phyloP scores from a whole-genome alignment of 2,797 vertebrate species.

The Eremophila alpestris region DNA sequence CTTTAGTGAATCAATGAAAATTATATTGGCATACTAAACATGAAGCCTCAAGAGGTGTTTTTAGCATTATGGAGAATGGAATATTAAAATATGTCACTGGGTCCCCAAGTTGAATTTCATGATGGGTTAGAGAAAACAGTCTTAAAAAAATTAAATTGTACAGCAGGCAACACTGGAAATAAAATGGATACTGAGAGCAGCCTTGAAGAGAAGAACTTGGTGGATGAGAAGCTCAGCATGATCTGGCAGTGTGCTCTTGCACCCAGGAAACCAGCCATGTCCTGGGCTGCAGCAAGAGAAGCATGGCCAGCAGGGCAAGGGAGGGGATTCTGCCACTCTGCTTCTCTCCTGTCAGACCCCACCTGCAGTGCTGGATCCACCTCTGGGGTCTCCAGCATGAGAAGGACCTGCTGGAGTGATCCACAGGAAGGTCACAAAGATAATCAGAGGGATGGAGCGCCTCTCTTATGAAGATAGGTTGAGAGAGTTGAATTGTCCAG shows the following conservation, averaged over 20 bases:
- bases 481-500: background rate
- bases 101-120: background rate
- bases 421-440: background rate
- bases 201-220: background rate
- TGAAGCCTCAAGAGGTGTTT: background rate
- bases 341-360: fast-evolving
- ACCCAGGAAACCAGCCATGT: background rate
- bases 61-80: background rate
- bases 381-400: background rate
- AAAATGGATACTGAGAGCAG: background rate
- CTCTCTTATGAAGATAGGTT: background rate
- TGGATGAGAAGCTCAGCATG: background rate
- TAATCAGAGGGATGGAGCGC: background rate
- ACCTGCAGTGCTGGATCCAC: background rate
- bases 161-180: background rate
- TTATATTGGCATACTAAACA: background rate
- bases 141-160: background rate
- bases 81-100: background rate
- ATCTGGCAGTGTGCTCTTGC: fast-evolving
- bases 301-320: fast-evolving
- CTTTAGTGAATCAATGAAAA: background rate
- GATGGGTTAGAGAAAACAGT: background rate
- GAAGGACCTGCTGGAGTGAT: background rate
- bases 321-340: background rate
- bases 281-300: background rate